Percentiles rank a stretch among this genome's conserved stretches.
These are phyloP conservation scores for Otis tarda DNA, from an alignment of 2,113 vertebrate genomes.

Conservation along the genomic window DNA sequence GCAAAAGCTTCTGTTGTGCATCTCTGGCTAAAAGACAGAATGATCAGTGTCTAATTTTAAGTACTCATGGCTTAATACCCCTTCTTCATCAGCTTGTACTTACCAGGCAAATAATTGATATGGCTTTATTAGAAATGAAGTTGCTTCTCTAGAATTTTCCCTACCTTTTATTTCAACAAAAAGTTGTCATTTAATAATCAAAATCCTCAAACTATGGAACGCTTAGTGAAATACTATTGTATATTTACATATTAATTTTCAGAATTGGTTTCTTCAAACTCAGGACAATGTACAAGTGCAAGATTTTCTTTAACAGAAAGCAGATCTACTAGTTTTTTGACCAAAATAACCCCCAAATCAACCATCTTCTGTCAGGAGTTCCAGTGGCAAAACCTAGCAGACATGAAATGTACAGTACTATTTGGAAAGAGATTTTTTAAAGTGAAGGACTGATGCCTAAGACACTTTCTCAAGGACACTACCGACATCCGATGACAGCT, in stretches of 20 bases:
- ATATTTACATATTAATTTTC: background rate
- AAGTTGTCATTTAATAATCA: background rate
- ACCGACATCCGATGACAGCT: background rate
- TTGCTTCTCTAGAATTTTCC: background rate
- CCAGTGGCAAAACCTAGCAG: background rate
- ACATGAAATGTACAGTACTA: background rate
- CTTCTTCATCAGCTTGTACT: background rate
- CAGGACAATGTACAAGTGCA: background rate
- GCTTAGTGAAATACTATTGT: background rate
- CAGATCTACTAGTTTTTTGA: background rate
- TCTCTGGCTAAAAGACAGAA: background rate
- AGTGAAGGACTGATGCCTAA: background rate
- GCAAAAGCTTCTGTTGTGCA: background rate
- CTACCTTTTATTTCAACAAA: background rate
- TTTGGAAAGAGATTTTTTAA: background rate
- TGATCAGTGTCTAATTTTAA: background rate
- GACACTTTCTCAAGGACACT: constrained; percentile 43
- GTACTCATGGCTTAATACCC: background rate
- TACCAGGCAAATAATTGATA: background rate
- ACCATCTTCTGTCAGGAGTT: background rate
- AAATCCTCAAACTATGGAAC: background rate
- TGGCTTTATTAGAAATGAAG: background rate
- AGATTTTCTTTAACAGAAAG: background rate
- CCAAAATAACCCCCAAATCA: background rate
- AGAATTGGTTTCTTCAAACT: background rate